Base-by-base conservation (phyloP, 1,140 invertebrate genomes). In the Calosoma granatense region DNA sequence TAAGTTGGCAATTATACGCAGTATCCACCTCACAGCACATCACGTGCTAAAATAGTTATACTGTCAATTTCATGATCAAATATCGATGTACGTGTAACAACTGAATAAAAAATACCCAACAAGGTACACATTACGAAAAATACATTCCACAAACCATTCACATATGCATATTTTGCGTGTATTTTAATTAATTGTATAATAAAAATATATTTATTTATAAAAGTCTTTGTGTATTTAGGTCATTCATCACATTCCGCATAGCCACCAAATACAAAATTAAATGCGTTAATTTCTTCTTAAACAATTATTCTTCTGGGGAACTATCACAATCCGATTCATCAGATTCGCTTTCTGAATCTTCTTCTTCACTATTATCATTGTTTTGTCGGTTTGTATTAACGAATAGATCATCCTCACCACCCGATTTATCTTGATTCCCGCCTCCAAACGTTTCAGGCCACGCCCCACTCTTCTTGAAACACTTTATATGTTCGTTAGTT, bases 401-500 rank as follows among this genome's bases (percentile, higher is more conserved):
- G 67, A 81, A 80, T 56, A 83, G 63, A 39, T 78, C 76, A 60
- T 76, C 72, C 51, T 74, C 67, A 30, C 72, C 63, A 23, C 62
- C 57, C 3, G 69, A 61, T 30, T 64, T 58, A 17, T 59, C 57
- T 53, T 58, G 3, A 11, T 62, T 61, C 3, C 59, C 51, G 39
- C 64, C 54, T 11, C 70, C 61, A 63, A 87, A 87, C 53, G 78
- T 73, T 26, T 75, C 68, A 0, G 86, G 86, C 92, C 92, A 94
- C 47, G 84, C 72, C 55, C 83, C 84, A 59, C 88, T 80, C 51
- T 85, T 76, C 66, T 85, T 85, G 58, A 87, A 89, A 71, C 84
- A 85, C 70, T 85, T 87, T 20, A 94, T 87, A 59, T 94, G 87
- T 41, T 92, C 85, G 62, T 82, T 83, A 20, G 86, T 85, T 57